A percentile compares a stretch with the other conserved stretches of the same genome.
Conservation (phyloP, 1,140 invertebrate species). For the Gryon sp. region DNA sequence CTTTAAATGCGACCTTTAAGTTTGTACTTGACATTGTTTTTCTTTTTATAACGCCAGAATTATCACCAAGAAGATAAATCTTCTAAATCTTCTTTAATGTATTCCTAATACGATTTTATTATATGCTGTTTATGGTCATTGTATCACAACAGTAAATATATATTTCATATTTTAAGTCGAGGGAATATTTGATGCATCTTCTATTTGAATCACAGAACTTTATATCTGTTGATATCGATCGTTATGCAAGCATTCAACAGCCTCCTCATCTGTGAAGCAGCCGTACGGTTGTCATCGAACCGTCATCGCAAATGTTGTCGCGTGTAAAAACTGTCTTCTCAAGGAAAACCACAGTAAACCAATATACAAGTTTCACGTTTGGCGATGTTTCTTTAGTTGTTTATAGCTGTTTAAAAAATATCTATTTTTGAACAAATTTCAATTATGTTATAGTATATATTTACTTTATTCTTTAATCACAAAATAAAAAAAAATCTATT, state of each 20-base stretch:
- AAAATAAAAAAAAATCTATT: too few relatives aligned
- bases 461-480: too few relatives aligned
- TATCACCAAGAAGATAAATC: too few relatives aligned
- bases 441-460: too few relatives aligned
- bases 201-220: neutral
- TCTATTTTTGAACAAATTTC: too few relatives aligned
- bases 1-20: constrained; percentile 2
- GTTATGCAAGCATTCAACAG: constrained; percentile 41
- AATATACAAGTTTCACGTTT: constrained; percentile 54
- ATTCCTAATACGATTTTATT: too few relatives aligned
- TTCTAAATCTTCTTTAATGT: too few relatives aligned
- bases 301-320: constrained; percentile 23
- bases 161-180: too few relatives aligned
- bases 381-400: constrained; percentile 21
- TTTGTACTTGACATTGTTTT: constrained; percentile 19
- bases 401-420: too few relatives aligned
- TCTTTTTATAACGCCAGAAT: constrained; percentile 5
- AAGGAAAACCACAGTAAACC: constrained; percentile 69
- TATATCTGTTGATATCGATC: constrained; percentile 21
- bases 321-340: constrained; percentile 40
- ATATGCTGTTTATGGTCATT: too few relatives aligned
- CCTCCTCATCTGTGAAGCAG: constrained; percentile 22
- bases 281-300: constrained; percentile 28
- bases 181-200: too few relatives aligned
- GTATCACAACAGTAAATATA: too few relatives aligned